A percentile compares a stretch with the other conserved stretches of the same genome.
phyloP scores from a whole-genome alignment of 2,797 vertebrate species.

The Sebastiscus tertius region DNA sequence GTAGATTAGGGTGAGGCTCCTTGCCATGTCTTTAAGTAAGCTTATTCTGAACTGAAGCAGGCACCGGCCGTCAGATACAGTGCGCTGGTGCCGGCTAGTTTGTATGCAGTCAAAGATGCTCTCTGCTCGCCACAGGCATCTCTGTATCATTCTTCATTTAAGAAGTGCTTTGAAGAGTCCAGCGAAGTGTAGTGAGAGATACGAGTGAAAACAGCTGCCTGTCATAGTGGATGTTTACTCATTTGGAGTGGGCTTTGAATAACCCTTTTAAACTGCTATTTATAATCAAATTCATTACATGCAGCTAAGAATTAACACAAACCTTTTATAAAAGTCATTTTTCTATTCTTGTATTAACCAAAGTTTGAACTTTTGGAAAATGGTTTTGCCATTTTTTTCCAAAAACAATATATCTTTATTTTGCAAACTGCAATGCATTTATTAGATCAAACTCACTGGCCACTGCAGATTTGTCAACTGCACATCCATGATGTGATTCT shows the following conservation, averaged over 20 bases:
- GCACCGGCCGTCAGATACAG: slow-evolving; percentile 67
- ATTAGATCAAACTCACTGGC: too few relatives aligned
- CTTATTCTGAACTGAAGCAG: slow-evolving; percentile 51
- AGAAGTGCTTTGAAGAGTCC: slow-evolving; percentile 74
- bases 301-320: slow-evolving; percentile 29
- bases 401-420: slow-evolving; percentile 2
- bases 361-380: slow-evolving; percentile 17
- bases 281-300: slow-evolving; percentile 65
- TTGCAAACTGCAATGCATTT: too few relatives aligned
- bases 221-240: slow-evolving; percentile 69
- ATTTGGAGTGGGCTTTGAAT: slow-evolving; percentile 62
- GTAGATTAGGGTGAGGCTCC: slow-evolving; percentile 64
- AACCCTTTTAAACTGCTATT: slow-evolving; percentile 57
- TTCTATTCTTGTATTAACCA: background rate
- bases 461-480: slow-evolving; percentile 46
- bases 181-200: slow-evolving; percentile 70
- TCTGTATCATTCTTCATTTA: slow-evolving; percentile 75
- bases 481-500: slow-evolving; percentile 42
- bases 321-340: slow-evolving; percentile 26
- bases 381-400: slow-evolving; percentile 1
- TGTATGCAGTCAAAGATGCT: slow-evolving; percentile 70
- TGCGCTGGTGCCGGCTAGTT: slow-evolving; percentile 55
- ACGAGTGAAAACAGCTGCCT: slow-evolving; percentile 68
- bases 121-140: slow-evolving; percentile 66
- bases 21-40: slow-evolving; percentile 62